Conservation (phyloP, 1,140 invertebrate genomes). For the Pollicipes pollicipes region DNA sequence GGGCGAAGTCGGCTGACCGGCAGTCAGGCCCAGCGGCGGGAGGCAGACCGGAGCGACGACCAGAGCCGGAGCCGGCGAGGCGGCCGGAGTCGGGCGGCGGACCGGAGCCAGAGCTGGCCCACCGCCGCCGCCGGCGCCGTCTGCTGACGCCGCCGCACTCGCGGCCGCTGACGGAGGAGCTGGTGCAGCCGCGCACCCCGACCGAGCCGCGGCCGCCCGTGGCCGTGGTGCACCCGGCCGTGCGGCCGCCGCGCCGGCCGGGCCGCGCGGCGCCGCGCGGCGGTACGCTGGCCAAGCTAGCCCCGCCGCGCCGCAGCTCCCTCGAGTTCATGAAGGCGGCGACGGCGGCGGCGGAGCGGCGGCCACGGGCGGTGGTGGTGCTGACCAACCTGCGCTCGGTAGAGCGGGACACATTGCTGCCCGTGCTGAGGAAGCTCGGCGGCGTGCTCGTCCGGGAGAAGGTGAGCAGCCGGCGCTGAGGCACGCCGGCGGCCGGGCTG, state of each 20-base stretch:
- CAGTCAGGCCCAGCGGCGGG: too few species aligned
- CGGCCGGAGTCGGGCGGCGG: too few species aligned
- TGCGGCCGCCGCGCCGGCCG: not conserved
- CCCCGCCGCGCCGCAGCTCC: not conserved
- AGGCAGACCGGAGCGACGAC: too few species aligned
- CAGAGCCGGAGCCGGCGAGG: too few species aligned
- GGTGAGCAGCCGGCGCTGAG: too few species aligned
- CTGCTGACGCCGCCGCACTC: not conserved
- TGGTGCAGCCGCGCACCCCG: not conserved
- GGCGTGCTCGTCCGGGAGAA: not conserved
- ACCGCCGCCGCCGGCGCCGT: too few species aligned
- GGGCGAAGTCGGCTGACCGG: too few species aligned
- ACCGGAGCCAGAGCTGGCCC: too few species aligned
- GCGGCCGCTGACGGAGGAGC: not conserved
- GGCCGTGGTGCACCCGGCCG: not conserved
- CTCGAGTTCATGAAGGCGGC: not conserved
- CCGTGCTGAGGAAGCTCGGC: conserved; percentile 12
- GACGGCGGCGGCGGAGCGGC: too few species aligned
- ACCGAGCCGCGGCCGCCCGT: too few species aligned
- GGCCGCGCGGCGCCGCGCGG: too few species aligned
- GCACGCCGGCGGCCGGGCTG: too few species aligned
- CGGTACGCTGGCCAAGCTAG: not conserved
- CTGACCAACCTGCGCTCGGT: not conserved
- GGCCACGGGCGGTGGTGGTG: not conserved
- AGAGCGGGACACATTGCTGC: conserved; percentile 7